A percentile compares a stretch with the other conserved stretches of the same genome.
Conservation (phyloP, 2,888 invertebrate species). For the Erebia palarica region DNA sequence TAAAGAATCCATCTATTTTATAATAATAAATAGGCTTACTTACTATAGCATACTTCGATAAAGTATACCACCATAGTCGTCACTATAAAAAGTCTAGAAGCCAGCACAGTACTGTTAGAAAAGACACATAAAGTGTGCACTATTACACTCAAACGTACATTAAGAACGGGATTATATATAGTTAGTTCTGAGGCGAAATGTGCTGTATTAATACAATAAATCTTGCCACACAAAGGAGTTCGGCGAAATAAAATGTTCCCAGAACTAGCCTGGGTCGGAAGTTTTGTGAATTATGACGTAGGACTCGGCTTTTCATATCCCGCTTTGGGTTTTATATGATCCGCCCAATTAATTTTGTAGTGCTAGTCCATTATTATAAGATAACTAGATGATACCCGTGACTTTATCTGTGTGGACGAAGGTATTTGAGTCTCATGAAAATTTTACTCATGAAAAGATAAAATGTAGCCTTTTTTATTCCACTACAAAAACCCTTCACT, state of each 20-base stretch:
- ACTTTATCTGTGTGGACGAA: no score
- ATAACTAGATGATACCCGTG: background rate
- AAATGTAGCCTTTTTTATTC: no score
- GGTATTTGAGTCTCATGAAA: no score
- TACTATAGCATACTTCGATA: no score
- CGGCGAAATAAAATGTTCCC: conserved; percentile 49
- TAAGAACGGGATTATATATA: conserved; percentile 31
- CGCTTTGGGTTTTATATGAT: conserved; percentile 17
- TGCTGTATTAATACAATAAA: conserved; percentile 51
- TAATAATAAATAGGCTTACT: no score
- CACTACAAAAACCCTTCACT: no score
- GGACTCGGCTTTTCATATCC: conserved; percentile 25
- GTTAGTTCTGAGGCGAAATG: conserved; percentile 43
- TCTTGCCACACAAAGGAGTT: conserved; percentile 49
- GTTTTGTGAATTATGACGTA: conserved; percentile 46
- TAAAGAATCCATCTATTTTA: no score
- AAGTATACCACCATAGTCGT: no score
- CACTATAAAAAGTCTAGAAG: conserved; percentile 1
- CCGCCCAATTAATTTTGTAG: conserved; percentile 17
- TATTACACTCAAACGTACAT: conserved; percentile 24
- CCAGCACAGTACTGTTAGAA: background rate
- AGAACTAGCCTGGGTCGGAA: conserved; percentile 45
- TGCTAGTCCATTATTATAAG: background rate
- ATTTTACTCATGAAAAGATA: no score
- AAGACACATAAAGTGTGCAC: conserved; percentile 25